phyloP scores from a whole-genome alignment of 2,113 vertebrate species.

The Thinocorus orbignyianus region DNA sequence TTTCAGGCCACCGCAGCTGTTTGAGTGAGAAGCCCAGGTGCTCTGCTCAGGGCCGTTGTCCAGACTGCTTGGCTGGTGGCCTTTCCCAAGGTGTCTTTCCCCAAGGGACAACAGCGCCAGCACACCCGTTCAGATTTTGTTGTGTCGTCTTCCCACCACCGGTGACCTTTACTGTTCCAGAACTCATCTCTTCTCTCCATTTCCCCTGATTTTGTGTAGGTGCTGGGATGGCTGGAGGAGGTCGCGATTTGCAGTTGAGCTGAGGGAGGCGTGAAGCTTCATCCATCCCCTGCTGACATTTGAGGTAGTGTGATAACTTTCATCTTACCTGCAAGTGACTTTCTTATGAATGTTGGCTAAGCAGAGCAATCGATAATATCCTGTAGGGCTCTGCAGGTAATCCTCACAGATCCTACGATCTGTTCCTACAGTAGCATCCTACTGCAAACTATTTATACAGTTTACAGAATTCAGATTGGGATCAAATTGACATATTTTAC shows the following conservation, averaged over 20 bases:
- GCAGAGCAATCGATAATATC: background rate
- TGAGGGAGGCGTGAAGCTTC: conserved; percentile 8
- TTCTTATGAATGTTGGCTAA: background rate
- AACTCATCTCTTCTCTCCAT: background rate
- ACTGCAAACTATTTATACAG: background rate
- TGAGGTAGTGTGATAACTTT: conserved; percentile 13
- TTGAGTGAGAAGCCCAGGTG: conserved; percentile 56
- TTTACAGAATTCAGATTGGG: background rate
- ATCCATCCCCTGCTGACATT: background rate
- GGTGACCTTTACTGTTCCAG: background rate
- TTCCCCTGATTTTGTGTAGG: background rate
- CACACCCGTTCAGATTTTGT: background rate
- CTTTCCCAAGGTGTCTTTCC: background rate
- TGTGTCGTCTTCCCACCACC: accelerated
- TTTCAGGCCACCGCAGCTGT: background rate
- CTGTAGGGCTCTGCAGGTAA: background rate
- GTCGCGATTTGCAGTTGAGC: background rate
- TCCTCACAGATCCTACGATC: background rate
- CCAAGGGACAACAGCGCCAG: background rate
- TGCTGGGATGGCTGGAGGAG: conserved; percentile 52
- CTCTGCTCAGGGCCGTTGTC: accelerated
- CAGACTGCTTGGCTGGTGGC: background rate
- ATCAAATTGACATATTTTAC: background rate
- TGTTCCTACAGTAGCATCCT: background rate
- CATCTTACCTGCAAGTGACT: background rate